phyloP scores from a whole-genome alignment of 2,113 vertebrate species.

The Nothocercus julius region DNA sequence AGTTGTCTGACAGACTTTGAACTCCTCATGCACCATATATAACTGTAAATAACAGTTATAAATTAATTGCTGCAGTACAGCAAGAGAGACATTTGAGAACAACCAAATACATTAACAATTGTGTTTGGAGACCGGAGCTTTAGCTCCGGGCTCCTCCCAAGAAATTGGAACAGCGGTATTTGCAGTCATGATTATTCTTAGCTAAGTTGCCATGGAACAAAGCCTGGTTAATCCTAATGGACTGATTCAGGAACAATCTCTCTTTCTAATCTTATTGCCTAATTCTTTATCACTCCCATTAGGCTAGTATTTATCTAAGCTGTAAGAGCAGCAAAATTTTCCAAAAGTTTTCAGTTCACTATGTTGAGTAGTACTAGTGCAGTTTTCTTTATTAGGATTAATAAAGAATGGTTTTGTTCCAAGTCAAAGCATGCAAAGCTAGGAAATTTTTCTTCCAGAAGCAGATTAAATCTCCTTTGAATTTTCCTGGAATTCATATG shows the following conservation, averaged over 20 bases:
- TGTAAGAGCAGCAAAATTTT: neutral
- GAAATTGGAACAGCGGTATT: slow-evolving; percentile 51
- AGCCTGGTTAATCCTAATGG: slow-evolving; percentile 67
- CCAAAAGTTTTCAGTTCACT: neutral
- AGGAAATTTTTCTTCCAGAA: slow-evolving; percentile 11
- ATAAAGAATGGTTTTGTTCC: slow-evolving; percentile 31
- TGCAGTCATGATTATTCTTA: slow-evolving; percentile 68
- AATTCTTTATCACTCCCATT: slow-evolving; percentile 41
- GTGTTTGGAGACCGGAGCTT: neutral
- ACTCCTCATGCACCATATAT: neutral
- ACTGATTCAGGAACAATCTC: slow-evolving; percentile 59
- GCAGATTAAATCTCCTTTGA: neutral
- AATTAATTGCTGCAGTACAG: neutral
- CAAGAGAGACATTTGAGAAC: slow-evolving; percentile 4
- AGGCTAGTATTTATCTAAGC: slow-evolving; percentile 1
- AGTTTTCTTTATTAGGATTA: neutral
- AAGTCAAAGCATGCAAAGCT: neutral
- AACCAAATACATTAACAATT: neutral
- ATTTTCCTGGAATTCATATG: slow-evolving; percentile 32
- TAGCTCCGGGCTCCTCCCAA: slow-evolving; percentile 27
- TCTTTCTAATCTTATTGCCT: slow-evolving; percentile 64
- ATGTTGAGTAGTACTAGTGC: neutral
- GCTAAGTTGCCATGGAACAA: slow-evolving; percentile 73
- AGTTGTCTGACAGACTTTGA: neutral
- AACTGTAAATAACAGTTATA: neutral